Percentiles rank a stretch among this genome's conserved stretches.
phyloP scores from a whole-genome alignment of 2,888 invertebrate genomes.

The Athripsodes cinereus region DNA sequence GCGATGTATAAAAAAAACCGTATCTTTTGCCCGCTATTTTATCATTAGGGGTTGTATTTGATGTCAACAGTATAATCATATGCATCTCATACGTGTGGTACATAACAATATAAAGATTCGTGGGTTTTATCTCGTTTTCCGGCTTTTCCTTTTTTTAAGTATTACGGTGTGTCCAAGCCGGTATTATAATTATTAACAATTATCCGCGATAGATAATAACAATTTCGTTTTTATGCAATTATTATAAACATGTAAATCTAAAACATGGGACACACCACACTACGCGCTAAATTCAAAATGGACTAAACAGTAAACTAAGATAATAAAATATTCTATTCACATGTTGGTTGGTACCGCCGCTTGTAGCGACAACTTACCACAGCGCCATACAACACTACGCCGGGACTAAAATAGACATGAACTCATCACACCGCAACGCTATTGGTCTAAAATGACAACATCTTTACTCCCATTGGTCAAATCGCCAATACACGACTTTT shows the following conservation, averaged over 20 bases:
- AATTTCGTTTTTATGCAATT: too few species aligned
- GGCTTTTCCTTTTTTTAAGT: background rate
- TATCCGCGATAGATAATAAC: background rate
- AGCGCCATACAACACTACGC: background rate
- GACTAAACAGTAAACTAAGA: background rate
- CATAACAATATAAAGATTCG: background rate
- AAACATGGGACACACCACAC: background rate
- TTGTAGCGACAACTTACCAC: background rate
- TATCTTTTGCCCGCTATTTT: background rate
- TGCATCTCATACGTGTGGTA: background rate
- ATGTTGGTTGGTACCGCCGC: background rate
- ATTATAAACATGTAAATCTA: background rate
- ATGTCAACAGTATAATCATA: background rate
- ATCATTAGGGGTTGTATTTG: background rate
- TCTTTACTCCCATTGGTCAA: background rate
- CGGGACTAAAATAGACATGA: background rate
- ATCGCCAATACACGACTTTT: background rate
- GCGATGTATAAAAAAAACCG: too few species aligned
- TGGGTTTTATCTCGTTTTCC: background rate
- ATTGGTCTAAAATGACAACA: background rate
- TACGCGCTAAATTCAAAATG: slow-evolving; percentile 1
- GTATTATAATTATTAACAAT: background rate
- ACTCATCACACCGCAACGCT: background rate
- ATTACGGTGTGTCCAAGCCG: background rate
- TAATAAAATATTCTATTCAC: background rate